Conservation (phyloP, 1,140 invertebrate genomes). For the Drosophila lacertosa region DNA sequence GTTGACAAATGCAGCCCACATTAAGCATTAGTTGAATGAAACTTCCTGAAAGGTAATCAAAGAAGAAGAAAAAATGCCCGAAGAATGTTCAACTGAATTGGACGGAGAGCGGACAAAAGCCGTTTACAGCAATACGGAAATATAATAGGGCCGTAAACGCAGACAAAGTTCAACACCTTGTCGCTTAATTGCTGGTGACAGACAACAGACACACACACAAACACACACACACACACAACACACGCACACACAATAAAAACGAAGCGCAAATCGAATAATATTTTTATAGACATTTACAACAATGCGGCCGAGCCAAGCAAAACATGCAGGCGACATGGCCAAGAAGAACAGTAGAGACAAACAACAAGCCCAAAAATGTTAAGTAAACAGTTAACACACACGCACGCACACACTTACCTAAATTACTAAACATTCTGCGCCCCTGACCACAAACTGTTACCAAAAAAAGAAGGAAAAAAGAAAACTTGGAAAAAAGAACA, state of each 20-base stretch:
- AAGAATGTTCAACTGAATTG: constrained; percentile 3
- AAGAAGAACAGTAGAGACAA: constrained; percentile 46
- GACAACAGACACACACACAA: constrained; percentile 35
- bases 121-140: constrained; percentile 47
- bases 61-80: constrained; percentile 13
- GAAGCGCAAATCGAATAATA: constrained; percentile 73
- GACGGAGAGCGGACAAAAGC: constrained; percentile 36
- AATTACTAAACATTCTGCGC: constrained; percentile 36
- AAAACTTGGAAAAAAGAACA: constrained; percentile 23
- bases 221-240: constrained; percentile 29
- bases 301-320: constrained; percentile 59
- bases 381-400: constrained; percentile 64
- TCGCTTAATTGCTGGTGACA: constrained; percentile 80
- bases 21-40: constrained; percentile 22
- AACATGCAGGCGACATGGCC: constrained; percentile 37
- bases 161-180: constrained; percentile 38
- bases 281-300: constrained; percentile 73
- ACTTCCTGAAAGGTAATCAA: constrained; percentile 59
- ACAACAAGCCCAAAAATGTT: constrained; percentile 67
- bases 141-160: constrained; percentile 33
- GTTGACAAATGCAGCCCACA: neutral
- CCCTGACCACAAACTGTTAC: constrained; percentile 69
- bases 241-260: constrained; percentile 37
- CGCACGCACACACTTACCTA: constrained; percentile 21
- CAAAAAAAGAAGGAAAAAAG: constrained; percentile 62